Evolutionary conservation across 1,140 invertebrate genomes (phyloP), one percentile per base, ranked within the genome.

Genomic region (Rhagoletis pomonella): DNA sequence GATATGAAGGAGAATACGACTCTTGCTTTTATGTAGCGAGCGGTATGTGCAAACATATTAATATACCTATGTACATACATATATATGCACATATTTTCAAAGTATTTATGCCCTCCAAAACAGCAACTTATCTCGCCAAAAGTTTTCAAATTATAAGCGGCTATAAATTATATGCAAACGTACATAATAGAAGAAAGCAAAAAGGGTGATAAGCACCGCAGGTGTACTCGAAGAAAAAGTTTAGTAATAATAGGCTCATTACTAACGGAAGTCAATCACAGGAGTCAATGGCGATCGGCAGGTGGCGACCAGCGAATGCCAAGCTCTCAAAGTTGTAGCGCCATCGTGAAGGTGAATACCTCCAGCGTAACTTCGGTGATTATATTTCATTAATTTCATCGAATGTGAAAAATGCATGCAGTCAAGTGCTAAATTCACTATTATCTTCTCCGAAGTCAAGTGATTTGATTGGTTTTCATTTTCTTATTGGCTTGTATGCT

Each of bases 191-290:
- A 67, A 29, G 10, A 19, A 81, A 19, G n/a, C 19, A 81, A 55
- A 9, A 81, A 81, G 29, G 47, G 50, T 55, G n/a, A 55, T 81
- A 14, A 10, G 73, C 47, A 55, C 64, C n/a, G 19, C 64, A 67
- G n/a, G n/a, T 81, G 50, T 4, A 81, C 7, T 55, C 73, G 3
- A 58, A 1, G 47, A 81, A 81, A 81, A 81, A 81, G n/a, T 50
- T 19, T 55, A 55, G 55, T 81, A 73, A 73, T 73, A 81, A 81
- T 58, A 81, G 47, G 73, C 47, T 55, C 47, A 81, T 81, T 58
- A 81, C 47, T 55, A 81, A 55, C 73, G 73, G 73, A 55, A 81
- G 73, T 81, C 73, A 81, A 81, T 81, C 73, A 81, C 73, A 14
- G 55, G 50, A 81, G 73, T 81, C 44, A 81, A 55, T 81, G 47